Base-by-base conservation (phyloP, 2,888 invertebrate species). In the Cosmorhoe ocellata region DNA sequence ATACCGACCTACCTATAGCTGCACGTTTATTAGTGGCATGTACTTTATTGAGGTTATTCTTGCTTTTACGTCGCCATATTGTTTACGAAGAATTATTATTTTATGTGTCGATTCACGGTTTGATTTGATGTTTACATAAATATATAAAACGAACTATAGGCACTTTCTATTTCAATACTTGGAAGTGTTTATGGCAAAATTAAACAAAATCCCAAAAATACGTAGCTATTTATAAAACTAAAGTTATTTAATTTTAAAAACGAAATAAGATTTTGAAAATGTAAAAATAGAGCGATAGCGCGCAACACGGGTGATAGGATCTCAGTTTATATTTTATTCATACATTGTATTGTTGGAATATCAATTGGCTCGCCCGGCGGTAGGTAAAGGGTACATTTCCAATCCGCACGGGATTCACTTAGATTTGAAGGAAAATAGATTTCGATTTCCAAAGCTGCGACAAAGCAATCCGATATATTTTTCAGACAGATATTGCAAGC, bases 381-480 rank as follows among this genome's bases (percentile, higher is more conserved):
- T 89, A 89, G 89, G 89, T 88, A 90, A 90, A 90, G 90, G 89
- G 89, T 90, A 90, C 87, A 84, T 85, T 89, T 88, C 86, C 90
- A 89, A 90, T 89, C 89, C 90, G 85, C 90, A 84, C 87, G 90
- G 90, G 90, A 90, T 90, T 90, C 90, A 88, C 90, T 90, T 90
- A 90, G 90, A 89, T 90, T 90, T 89, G 90, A 90, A 89, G 90
- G 90, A 90, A 90, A 89, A 90, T 90, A 90, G 89, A 90, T 90
- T 89, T 90, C 88, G 90, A 89, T 89, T 89, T 88, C 81, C 81
- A 88, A 88, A 88, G 89, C 90, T 88, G 87, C 89, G 89, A 90
- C 90, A 90, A 90, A 89, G 90, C 89, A 89, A 89, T 90, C 89
- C 89, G 90, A 90, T 89, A 90, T 90, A 90, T 90, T 89, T 90